Base-by-base conservation (phyloP, 2,888 invertebrate genomes). In the Drosophila ezoana region DNA sequence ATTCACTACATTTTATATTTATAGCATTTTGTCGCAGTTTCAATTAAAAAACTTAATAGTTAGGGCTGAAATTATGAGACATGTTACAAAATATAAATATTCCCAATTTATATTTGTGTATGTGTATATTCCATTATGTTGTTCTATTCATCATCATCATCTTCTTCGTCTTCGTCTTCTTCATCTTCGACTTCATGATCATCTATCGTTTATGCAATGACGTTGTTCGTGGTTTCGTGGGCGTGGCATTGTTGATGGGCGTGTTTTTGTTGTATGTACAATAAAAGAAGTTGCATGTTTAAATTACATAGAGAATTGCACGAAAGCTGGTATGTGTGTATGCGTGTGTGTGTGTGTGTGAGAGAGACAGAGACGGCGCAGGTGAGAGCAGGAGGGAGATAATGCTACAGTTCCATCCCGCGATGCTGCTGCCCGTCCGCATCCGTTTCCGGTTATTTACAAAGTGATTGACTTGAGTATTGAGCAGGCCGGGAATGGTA, bases 1-100 rank as follows among this genome's bases (percentile, higher is more conserved):
- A 90, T 91, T 91, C 82, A 87, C 90, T 90, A 90, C 81, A 90
- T 86, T 89, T 87, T 89, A 88, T 91, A 89, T 90, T 90, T 86
- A 90, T 90, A 89, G 90, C 89, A 88, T 88, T 75, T 77, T 89
- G 85, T 78, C 79, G 87, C 88, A 86, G 81, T 84, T 81, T 86
- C 76, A 78, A 66, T 81, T 89, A 82, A 51, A 35, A 35, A 44
- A 78, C 89, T 90, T 89, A 89, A 82, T 79, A 76, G 75, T 79
- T 87, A 89, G 70, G 28, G 74, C 79, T 78, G 81, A 85, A 82
- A 75, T 71, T 76, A 85, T 75, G 66, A 64, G 72, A 72, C 73
- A 69, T 76, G 62, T 75, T 77, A 48, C 75, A 67, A 77, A 53
- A 63, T 75, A 75, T 75, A 75, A 75, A 75, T 28, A 28, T 79